Evolutionary conservation across 2,113 vertebrate species (phyloP).

Genomic region (Coptodon rendalli): DNA sequence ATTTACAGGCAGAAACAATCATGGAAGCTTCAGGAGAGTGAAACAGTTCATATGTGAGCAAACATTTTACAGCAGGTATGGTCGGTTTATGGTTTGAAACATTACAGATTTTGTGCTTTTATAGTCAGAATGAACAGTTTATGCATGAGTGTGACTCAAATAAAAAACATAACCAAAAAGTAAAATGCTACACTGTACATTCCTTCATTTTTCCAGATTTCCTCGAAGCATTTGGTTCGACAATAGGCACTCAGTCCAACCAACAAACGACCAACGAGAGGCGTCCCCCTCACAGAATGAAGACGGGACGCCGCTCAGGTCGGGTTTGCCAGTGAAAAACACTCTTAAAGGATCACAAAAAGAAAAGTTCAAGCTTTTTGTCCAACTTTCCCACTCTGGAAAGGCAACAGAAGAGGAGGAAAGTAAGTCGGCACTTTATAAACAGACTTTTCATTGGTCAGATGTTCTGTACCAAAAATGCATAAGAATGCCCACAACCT

Average conservation of each 20-base stretch:
- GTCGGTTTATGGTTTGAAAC: neutral
- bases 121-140: neutral
- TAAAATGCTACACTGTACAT: neutral
- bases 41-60: neutral
- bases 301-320: neutral
- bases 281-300: neutral
- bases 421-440: neutral
- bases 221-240: neutral
- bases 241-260: conserved; percentile 28
- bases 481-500: neutral
- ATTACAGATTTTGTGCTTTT: conserved; percentile 54
- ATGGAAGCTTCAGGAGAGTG: neutral
- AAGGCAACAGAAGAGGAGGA: neutral
- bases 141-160: neutral
- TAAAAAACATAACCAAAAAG: neutral
- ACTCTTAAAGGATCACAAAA: neutral
- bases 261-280: neutral
- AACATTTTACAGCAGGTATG: conserved; percentile 8
- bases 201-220: neutral
- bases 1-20: conserved; percentile 40
- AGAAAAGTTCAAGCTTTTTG: neutral
- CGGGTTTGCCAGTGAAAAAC: neutral
- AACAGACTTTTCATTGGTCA: neutral
- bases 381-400: neutral
- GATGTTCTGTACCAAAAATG: neutral